A percentile compares a stretch with the other conserved stretches of the same genome.
These are phyloP conservation scores for Psittacula echo DNA, from an alignment of 2,797 vertebrate species.

Conservation along the genomic window DNA sequence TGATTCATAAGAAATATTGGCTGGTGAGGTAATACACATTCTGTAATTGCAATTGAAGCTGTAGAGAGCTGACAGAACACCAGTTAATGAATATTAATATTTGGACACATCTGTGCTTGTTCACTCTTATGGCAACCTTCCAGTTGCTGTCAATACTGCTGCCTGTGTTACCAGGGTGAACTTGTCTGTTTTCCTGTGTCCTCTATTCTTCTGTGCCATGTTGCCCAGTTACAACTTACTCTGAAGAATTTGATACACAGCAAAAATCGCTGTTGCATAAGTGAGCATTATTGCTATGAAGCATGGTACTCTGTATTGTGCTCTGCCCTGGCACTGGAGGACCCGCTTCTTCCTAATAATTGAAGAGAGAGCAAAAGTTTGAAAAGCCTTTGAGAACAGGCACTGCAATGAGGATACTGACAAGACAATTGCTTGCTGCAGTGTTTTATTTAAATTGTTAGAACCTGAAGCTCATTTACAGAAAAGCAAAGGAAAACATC, in stretches of 20 bases:
- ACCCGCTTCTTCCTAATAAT: not conserved
- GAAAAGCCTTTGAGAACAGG: not conserved
- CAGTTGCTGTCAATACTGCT: not conserved
- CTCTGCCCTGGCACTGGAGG: not conserved
- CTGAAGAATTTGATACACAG: not conserved
- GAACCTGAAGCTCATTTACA: not conserved
- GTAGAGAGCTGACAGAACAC: slow-evolving; percentile 35
- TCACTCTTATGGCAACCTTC: not conserved
- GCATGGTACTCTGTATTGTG: not conserved
- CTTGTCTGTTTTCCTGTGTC: not conserved
- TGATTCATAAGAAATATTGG: slow-evolving; percentile 22
- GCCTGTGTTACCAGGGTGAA: not conserved
- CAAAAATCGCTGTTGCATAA: not conserved
- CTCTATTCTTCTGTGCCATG: not conserved
- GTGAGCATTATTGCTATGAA: not conserved
- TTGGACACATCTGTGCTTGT: slow-evolving; percentile 9
- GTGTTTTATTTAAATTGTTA: not conserved
- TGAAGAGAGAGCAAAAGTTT: not conserved
- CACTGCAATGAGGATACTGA: not conserved
- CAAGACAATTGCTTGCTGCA: not conserved
- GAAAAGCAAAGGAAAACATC: not conserved
- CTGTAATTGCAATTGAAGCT: slow-evolving; percentile 1
- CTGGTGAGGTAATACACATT: slow-evolving; percentile 43
- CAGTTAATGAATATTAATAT: slow-evolving; percentile 15
- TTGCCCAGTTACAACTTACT: not conserved